Conservation (phyloP, 1,140 invertebrate genomes). For the Euglossa dilemma region DNA sequence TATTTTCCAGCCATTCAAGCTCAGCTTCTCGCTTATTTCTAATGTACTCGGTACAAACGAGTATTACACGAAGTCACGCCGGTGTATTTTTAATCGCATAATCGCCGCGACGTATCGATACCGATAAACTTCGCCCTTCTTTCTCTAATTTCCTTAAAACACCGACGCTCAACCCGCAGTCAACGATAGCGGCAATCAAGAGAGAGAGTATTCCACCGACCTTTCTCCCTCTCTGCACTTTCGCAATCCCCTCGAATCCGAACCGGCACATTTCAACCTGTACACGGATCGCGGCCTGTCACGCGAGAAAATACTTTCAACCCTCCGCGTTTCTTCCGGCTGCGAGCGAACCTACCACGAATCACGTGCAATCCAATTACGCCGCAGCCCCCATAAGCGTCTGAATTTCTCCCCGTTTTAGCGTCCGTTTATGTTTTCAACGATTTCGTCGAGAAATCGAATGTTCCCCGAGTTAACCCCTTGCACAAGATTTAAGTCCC, state of each 20-base stretch:
- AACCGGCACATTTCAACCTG: background rate
- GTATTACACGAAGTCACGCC: too few species aligned
- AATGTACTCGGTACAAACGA: too few species aligned
- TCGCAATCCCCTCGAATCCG: background rate
- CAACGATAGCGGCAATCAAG: conserved; percentile 6
- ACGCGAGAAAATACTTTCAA: conserved; percentile 26
- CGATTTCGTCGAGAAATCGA: too few species aligned
- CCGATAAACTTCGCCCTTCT: background rate
- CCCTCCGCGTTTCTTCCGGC: background rate
- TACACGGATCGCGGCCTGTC: background rate
- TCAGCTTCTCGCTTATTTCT: too few species aligned
- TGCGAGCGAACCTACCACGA: background rate
- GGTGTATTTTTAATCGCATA: background rate
- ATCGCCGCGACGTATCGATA: too few species aligned
- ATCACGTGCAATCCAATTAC: conserved; percentile 13
- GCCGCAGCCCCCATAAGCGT: too few species aligned
- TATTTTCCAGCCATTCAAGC: too few species aligned
- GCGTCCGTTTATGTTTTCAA: too few species aligned
- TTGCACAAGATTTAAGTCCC: too few species aligned
- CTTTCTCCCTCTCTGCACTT: background rate
- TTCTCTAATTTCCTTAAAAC: conserved; percentile 11
- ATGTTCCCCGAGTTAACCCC: too few species aligned
- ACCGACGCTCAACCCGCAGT: background rate
- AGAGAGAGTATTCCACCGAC: background rate
- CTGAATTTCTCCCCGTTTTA: too few species aligned